Evolutionary conservation across 2,797 vertebrate genomes (phyloP).

Genomic region (Zalophus californianus): DNA sequence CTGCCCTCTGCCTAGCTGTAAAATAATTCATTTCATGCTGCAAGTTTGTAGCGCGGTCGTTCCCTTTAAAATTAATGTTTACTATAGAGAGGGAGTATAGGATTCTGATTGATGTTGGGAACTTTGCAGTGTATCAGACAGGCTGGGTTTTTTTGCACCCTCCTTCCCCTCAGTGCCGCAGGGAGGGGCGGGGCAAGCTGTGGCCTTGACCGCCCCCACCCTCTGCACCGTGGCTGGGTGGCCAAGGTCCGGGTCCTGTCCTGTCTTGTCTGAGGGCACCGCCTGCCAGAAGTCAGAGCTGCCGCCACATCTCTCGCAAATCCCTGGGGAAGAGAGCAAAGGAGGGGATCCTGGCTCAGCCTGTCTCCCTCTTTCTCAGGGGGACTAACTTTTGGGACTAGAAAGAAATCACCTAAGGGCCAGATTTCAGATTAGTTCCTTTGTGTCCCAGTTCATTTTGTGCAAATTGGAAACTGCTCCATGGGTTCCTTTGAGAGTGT

Average conservation of each 20-base stretch:
- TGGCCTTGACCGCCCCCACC: neutral
- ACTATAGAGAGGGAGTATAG: neutral
- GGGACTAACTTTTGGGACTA: neutral
- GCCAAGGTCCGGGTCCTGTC: constrained; percentile 57
- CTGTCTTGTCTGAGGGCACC: neutral
- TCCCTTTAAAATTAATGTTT: constrained; percentile 76
- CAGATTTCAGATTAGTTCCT: neutral
- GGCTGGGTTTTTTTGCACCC: neutral
- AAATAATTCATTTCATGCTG: constrained; percentile 82
- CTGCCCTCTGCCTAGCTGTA: constrained; percentile 69
- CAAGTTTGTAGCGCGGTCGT: neutral
- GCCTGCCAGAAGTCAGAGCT: constrained; percentile 66
- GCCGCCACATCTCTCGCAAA: constrained; percentile 30
- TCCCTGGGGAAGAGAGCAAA: neutral
- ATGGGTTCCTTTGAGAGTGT: neutral
- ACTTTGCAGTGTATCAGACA: neutral
- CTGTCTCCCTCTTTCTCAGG: rapidly evolving
- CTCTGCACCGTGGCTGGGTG: rapidly evolving
- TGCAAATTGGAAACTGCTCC: neutral
- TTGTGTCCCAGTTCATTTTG: neutral
- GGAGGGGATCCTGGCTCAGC: too few species aligned
- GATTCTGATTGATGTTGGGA: neutral
- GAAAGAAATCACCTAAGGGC: neutral
- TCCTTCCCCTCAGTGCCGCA: neutral
- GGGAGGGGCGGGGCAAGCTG: neutral